These are phyloP conservation scores for Cyprinodon brontotheroides DNA, from an alignment of 2,113 vertebrate species.

Conservation along the genomic window DNA sequence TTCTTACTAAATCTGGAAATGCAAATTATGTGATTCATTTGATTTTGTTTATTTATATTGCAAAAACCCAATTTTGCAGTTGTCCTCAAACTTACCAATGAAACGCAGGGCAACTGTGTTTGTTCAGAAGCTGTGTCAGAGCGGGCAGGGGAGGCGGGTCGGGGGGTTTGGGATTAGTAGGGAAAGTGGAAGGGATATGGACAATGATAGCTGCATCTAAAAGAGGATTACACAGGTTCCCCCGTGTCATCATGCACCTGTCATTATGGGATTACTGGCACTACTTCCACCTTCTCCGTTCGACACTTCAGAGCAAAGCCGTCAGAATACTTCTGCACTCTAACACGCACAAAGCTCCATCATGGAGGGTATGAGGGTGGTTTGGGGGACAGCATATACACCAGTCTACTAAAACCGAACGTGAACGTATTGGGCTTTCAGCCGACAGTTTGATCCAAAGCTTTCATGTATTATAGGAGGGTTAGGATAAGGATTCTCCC, in stretches of 20 bases:
- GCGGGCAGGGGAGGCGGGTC: neutral
- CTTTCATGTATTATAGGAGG: neutral
- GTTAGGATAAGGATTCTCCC: constrained; percentile 1
- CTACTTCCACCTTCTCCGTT: constrained; percentile 60
- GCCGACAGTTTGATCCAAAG: constrained; percentile 31
- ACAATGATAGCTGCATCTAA: constrained; percentile 70
- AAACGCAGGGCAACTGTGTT: neutral
- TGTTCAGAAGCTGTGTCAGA: constrained; percentile 6
- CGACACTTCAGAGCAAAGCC: constrained; percentile 43
- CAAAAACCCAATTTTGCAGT: neutral
- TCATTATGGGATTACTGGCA: constrained; percentile 74
- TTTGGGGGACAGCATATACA: constrained; percentile 26
- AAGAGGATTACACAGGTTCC: constrained; percentile 76
- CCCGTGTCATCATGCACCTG: constrained; percentile 67
- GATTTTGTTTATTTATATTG: neutral
- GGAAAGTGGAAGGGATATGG: constrained; percentile 57
- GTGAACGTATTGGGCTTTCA: constrained; percentile 17
- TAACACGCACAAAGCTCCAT: constrained; percentile 6
- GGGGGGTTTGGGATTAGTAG: constrained; percentile 59
- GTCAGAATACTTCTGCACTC: constrained; percentile 38
- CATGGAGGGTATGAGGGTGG: neutral
- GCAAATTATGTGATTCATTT: neutral
- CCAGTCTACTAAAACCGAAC: constrained; percentile 4
- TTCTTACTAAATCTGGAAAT: no score
- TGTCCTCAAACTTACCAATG: neutral